These are phyloP conservation scores for Brachypteracias leptosomus DNA, from an alignment of 2,113 vertebrate species.

Conservation along the genomic window DNA sequence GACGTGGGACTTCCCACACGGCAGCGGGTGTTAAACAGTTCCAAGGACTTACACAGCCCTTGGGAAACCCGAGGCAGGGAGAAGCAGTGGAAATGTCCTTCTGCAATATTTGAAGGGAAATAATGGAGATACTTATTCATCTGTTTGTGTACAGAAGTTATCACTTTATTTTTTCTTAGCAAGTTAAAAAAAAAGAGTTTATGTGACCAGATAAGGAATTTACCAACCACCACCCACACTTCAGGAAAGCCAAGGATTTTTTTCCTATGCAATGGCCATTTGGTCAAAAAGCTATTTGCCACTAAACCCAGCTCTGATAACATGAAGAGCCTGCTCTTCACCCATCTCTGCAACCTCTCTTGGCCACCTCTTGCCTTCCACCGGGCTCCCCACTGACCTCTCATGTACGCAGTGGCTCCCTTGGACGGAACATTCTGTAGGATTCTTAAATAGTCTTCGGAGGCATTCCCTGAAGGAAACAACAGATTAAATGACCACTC, in stretches of 20 bases:
- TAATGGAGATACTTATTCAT: background rate
- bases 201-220: background rate
- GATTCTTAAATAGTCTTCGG: conserved; percentile 51
- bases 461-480: conserved; percentile 57
- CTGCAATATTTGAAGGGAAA: background rate
- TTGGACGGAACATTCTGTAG: conserved; percentile 10
- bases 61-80: background rate
- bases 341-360: background rate
- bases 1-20: accelerated
- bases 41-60: background rate
- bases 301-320: background rate
- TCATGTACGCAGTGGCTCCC: conserved; percentile 67
- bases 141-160: background rate
- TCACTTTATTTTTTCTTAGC: background rate
- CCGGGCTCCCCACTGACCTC: conserved; percentile 67
- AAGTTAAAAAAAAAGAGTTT: background rate
- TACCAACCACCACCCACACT: background rate
- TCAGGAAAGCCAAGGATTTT: background rate
- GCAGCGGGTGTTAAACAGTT: background rate
- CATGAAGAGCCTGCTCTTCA: background rate
- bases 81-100: background rate
- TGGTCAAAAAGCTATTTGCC: background rate
- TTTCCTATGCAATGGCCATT: background rate
- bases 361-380: background rate
- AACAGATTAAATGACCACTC: background rate